A percentile compares a stretch with the other conserved stretches of the same genome.
Conservation (phyloP, 2,797 vertebrate genomes). For the Anguilla pacifica region DNA sequence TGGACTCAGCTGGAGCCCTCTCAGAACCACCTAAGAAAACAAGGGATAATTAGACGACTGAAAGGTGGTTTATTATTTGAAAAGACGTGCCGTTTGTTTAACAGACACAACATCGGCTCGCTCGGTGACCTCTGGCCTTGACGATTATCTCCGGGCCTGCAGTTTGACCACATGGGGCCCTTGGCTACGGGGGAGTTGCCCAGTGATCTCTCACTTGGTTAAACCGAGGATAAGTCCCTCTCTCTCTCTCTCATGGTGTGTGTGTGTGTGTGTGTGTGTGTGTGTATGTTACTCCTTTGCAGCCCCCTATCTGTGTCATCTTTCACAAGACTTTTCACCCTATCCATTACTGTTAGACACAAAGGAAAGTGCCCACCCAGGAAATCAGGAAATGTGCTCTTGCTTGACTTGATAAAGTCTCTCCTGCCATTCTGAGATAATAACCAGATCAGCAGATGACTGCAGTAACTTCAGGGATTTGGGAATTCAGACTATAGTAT, state of each 20-base stretch:
- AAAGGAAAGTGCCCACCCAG: not conserved
- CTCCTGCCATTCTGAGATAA: not conserved
- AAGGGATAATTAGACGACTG: constrained; percentile 51
- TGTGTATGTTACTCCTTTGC: not conserved
- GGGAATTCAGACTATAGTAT: not conserved
- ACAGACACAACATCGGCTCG: constrained; percentile 59
- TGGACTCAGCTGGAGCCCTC: not conserved
- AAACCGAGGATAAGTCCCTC: constrained; percentile 1
- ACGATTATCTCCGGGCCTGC: constrained; percentile 27
- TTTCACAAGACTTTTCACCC: constrained; percentile 36
- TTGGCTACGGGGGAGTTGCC: not conserved
- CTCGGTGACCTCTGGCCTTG: constrained; percentile 57
- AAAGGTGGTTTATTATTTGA: constrained; percentile 48
- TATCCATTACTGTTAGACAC: constrained; percentile 35
- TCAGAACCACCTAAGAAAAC: constrained; percentile 29
- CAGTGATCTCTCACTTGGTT: constrained; percentile 8
- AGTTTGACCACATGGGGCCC: not conserved
- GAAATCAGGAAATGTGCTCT: not conserved
- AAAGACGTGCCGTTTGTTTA: constrained; percentile 61
- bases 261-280: not conserved
- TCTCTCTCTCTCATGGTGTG: constrained; percentile 2
- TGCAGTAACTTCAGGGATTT: not conserved
- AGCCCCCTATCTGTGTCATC: constrained; percentile 16
- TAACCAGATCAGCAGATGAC: not conserved
- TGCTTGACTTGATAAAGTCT: not conserved